Conservation (phyloP, 2,888 invertebrate genomes). For the Watsonalla cultraria region DNA sequence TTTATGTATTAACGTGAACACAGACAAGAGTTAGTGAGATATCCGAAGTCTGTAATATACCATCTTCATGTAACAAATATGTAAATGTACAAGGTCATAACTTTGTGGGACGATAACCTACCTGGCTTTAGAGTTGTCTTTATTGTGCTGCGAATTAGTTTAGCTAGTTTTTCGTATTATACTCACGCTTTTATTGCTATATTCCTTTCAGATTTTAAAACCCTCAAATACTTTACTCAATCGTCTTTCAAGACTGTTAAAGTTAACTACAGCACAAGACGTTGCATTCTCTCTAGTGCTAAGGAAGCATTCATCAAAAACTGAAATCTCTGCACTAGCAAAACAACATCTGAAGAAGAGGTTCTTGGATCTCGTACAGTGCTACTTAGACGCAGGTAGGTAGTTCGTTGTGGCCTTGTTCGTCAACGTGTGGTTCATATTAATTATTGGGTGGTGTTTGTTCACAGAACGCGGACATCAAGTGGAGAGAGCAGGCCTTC, state of each 20-base stretch:
- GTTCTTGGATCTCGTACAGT: conserved; percentile 90
- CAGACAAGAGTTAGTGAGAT: neutral
- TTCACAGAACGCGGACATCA: conserved; percentile 80
- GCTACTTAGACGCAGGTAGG: conserved; percentile 89
- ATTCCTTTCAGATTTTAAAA: conserved; percentile 83
- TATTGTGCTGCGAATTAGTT: conserved; percentile 5
- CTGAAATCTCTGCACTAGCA: conserved; percentile 86
- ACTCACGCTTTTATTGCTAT: conserved; percentile 17
- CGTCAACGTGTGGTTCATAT: neutral
- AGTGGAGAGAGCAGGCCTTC: conserved; percentile 88
- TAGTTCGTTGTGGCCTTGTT: conserved; percentile 5
- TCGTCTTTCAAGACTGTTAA: conserved; percentile 91
- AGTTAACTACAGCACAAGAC: conserved; percentile 93
- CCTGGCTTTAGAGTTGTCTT: neutral
- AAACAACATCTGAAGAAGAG: conserved; percentile 88
- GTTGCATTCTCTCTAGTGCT: conserved; percentile 93
- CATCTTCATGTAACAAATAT: too few species aligned
- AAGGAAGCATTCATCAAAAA: conserved; percentile 86
- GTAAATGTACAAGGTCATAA: neutral
- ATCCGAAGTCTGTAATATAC: too few species aligned
- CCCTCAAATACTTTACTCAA: conserved; percentile 88
- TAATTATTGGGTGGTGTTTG: neutral
- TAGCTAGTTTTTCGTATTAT: conserved; percentile 6
- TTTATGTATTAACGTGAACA: neutral
- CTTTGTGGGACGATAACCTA: neutral